Conservation (phyloP, 2,113 vertebrate genomes). For the Empidonax traillii region DNA sequence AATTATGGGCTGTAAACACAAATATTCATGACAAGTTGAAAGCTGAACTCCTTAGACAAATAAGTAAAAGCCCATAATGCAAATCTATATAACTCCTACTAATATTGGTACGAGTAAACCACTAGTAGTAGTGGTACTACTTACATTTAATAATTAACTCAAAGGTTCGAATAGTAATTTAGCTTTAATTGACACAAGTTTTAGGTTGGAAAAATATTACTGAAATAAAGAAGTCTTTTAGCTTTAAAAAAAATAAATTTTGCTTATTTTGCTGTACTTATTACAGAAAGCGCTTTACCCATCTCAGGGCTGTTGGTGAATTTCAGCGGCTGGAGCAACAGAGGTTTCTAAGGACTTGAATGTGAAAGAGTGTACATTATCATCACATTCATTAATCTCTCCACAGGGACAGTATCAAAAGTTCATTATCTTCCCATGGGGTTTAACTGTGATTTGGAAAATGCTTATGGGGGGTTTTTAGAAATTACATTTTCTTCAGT, state of each 20-base stretch:
- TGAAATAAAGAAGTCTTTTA: background rate
- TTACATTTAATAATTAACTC: background rate
- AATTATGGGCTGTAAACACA: background rate
- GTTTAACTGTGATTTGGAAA: background rate
- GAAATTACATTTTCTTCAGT: slow-evolving; percentile 17
- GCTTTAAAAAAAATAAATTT: background rate
- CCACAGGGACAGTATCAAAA: background rate
- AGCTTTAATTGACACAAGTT: background rate
- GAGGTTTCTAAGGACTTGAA: background rate
- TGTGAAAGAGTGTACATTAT: background rate
- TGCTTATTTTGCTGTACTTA: background rate
- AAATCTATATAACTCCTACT: background rate
- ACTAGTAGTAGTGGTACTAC: background rate
- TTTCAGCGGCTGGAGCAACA: background rate
- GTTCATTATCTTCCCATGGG: background rate
- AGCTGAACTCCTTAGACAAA: background rate
- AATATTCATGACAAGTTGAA: background rate
- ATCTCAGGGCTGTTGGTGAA: background rate
- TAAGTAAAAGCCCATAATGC: background rate
- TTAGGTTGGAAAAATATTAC: background rate
- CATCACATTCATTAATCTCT: background rate
- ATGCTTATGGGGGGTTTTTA: background rate
- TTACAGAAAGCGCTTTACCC: background rate
- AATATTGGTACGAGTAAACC: background rate
- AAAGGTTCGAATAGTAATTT: background rate